Evolutionary conservation across 2,888 invertebrate species (phyloP), one percentile per base, ranked within the genome.

Genomic region (Coelogynopora nodosa): DNA sequence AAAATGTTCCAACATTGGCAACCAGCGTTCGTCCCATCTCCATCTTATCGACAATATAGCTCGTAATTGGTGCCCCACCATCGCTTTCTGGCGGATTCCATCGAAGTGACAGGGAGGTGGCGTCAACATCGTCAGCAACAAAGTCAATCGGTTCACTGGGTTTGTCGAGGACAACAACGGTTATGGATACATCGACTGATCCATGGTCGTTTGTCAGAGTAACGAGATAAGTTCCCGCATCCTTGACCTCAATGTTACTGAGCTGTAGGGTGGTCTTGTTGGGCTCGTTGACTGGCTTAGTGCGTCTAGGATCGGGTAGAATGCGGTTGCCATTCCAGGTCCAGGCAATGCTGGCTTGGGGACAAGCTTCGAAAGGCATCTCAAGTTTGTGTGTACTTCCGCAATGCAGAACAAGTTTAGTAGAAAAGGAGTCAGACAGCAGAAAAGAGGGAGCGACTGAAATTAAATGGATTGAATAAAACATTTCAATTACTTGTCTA

Each of bases 71-170:
- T 81, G 89, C 90, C n/a, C 91, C 92, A 0, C 92, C 92, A 89
- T 91, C 91, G 84, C 89, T 90, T 31, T 89, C 89, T 1, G 92
- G 92, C 31, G 90, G 89, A 0, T 89, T 88, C 92, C 92, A 92
- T 67, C 89, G 89, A 10, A 91, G 88, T 81, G 89, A 89, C 83
- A 90, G 49, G 10, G 49, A 49, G 49, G 49, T 49, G 5, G 49
- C 86, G 89, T 89, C 30, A 92, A 88, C 18, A 90, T 90, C 82
- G 90, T 90, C 23, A 49, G 49, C 49, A 5, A 49, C 49, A 49
- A 49, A 49, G 10, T 49, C 49, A 18, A 49, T 49, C 18, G 49
- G 49, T 18, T 49, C 49, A 49, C 49, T 49, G 10, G 87, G 87
- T 81, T 87, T 87, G 26, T 87, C 87, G 29, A 87, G 74, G 18